Base-by-base conservation (phyloP, 1,140 invertebrate species). In the Spodoptera frugiperda region DNA sequence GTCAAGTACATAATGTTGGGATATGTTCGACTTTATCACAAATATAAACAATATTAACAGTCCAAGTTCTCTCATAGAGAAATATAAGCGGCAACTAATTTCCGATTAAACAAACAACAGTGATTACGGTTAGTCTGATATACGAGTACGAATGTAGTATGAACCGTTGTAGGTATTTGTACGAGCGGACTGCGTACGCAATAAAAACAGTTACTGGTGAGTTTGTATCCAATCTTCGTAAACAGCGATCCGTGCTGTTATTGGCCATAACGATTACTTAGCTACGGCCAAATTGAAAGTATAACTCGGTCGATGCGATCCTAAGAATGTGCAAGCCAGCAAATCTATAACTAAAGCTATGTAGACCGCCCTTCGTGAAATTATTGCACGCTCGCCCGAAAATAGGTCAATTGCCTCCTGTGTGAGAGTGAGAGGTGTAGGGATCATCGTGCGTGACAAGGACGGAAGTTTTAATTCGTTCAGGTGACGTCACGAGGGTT, bases 381-480 rank as follows among this genome's bases (percentile, higher is more conserved):
- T 92, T 92, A 93, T 93, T 91, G 89, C 89, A 91, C 87, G 84
- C 83, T 86, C 89, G 82, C 86, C 67, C 86, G 89, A 93, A 93
- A 92, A 92, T 93, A 91, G 92, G 92, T 93, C 91, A 93, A 93
- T 92, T 92, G 92, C 91, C 88, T 83, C 87, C 89, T 84, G 48
- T 59, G 85, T 65, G 72, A 77, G 84, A 91, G 86, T 61, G 89
- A 84, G 87, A 89, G 77, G 77, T 65, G 51, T 49, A 48, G 76
- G 70, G 77, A 78, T 74, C 74, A 68, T 82, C 70, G 81, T 53
- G 89, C 72, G 78, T 67, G 86, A 91, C 77, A 89, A 83, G 82
- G 90, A 90, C 73, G 71, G 84, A 85, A 79, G 81, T 82, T 80
- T 87, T 90, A 90, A 91, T 90, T 91, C 90, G 88, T 87, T 90